Base-by-base conservation (phyloP, 1,140 invertebrate genomes). In the Ylistrum balloti region DNA sequence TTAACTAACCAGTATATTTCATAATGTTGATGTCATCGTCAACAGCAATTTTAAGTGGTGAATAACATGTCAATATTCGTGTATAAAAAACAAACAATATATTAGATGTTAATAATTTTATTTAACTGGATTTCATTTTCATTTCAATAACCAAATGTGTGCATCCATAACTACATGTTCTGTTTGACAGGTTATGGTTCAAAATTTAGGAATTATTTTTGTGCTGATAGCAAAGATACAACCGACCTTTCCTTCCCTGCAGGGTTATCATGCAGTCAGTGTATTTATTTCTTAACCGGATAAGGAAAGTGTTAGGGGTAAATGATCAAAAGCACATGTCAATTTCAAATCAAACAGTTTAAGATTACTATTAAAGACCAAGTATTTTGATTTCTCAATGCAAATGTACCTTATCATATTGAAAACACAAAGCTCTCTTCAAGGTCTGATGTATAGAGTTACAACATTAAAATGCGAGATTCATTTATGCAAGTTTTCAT, bases 211-310 rank as follows among this genome's bases (percentile, higher is more conserved):
- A 38, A 38, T 7, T 38, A 38, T 38, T 28, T 74, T 11, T 5
- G 5, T 28, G 56, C 5, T 28, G n/a, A 74, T 74, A 28, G 22
- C 2, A 48, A 20, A 20, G 45, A 48, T 48, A 48, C 45, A 74
- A 74, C 56, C 1, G 56, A 74, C 56, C 13, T n/a, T 28, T 74
- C 56, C 28, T 22, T 3, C 56, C 56, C 7, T 2, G n/a, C 5
- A 74, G 22, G 56, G 56, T 74, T n/a, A 74, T 74, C 56, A 74
- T 74, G 56, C 56, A 74, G 56, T 74, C 56, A 74, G 56, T 74
- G 22, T n/a, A 10, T 48, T 20, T 9, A 48, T 20, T 22, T 17
- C 45, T 9, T 48, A 3, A 48, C 22, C 45, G 22, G 20, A n/a
- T n/a, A n/a, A n/a, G n/a, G n/a, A n/a, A n/a, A n/a, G n/a, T n/a